These are phyloP conservation scores for Glaucidium brasilianum DNA, from an alignment of 2,113 vertebrate genomes.

Conservation along the genomic window DNA sequence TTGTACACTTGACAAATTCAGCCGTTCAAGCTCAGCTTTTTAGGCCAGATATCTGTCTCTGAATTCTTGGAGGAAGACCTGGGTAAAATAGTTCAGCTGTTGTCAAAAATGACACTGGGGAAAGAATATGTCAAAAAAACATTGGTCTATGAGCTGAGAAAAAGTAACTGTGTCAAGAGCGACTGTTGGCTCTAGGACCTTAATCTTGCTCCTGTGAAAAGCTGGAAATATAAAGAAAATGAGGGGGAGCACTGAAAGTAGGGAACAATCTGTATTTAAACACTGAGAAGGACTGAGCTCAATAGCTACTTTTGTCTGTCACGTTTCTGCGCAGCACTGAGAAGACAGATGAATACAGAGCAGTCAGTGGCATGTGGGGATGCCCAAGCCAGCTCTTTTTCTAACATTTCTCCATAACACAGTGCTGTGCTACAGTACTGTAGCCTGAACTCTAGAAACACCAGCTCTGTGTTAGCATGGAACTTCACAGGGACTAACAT, in stretches of 20 bases:
- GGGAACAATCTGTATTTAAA: background rate
- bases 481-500: background rate
- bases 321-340: background rate
- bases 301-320: background rate
- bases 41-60: background rate
- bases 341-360: background rate
- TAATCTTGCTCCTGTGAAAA: background rate
- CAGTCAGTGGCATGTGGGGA: fast-evolving
- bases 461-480: background rate
- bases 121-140: background rate
- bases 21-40: background rate
- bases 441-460: background rate
- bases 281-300: background rate
- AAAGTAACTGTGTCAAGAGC: background rate
- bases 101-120: background rate
- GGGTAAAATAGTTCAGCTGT: background rate
- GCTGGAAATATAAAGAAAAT: background rate
- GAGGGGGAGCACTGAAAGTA: background rate
- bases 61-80: background rate
- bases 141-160: background rate
- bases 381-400: fast-evolving
- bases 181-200: background rate
- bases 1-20: background rate
- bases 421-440: background rate
- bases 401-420: background rate